Percentiles rank a stretch among this genome's conserved stretches.
phyloP scores from a whole-genome alignment of 53 echinoderm and acorn worm species.

The Hippasteria phrygiana region DNA sequence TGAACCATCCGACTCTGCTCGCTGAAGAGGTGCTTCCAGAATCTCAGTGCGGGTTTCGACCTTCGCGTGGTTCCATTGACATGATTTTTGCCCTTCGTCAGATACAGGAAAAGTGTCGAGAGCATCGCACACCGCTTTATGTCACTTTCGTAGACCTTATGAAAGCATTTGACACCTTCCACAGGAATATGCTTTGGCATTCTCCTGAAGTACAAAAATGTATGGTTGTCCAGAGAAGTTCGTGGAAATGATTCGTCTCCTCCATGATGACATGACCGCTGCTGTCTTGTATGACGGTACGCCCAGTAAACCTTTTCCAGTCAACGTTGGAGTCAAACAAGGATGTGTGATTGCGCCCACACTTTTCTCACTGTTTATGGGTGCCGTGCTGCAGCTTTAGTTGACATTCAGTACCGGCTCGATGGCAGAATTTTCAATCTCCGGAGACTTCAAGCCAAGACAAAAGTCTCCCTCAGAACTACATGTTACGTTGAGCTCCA shows the following conservation, averaged over 20 bases:
- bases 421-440: too few relatives aligned
- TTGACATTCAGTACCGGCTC: too few relatives aligned
- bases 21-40: conserved; percentile 31
- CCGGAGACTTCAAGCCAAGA: too few relatives aligned
- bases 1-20: not conserved
- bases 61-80: conserved; percentile 15
- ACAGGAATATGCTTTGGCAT: conserved; percentile 6
- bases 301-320: not conserved
- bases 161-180: conserved; percentile 30
- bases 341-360: conserved; percentile 3
- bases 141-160: conserved; percentile 31
- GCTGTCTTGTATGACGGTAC: not conserved
- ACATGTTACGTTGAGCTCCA: too few relatives aligned
- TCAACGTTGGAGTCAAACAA: not conserved
- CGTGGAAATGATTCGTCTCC: conserved; percentile 1
- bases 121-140: conserved; percentile 15
- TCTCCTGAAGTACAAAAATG: not conserved
- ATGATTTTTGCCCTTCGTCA: conserved; percentile 37
- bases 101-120: conserved; percentile 41
- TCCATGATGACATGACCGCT: not conserved
- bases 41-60: conserved; percentile 34
- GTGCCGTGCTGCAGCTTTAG: too few relatives aligned
- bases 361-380: too few relatives aligned
- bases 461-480: too few relatives aligned
- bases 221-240: conserved; percentile 19